phyloP scores from a whole-genome alignment of 1,140 invertebrate genomes.

The Andrena cerasifolii region DNA sequence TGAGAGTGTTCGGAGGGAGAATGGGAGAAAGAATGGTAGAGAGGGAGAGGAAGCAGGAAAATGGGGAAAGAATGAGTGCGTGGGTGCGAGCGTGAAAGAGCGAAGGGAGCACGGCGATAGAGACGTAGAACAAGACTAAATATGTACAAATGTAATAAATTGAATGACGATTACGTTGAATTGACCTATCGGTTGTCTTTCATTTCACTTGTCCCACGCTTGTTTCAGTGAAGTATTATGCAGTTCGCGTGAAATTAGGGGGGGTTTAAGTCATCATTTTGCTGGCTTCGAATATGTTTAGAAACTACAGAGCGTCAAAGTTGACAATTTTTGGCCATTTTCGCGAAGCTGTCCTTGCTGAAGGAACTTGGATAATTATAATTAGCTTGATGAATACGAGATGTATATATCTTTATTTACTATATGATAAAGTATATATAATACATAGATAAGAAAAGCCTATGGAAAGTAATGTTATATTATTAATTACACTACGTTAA shows the following conservation, averaged over 20 bases:
- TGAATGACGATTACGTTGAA: slow-evolving; percentile 77
- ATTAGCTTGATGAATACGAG: too few species aligned
- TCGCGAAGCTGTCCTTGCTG: too few species aligned
- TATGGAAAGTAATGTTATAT: slow-evolving; percentile 20
- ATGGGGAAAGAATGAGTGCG: slow-evolving; percentile 12
- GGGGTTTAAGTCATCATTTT: too few species aligned
- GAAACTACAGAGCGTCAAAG: too few species aligned
- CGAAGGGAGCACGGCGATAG: slow-evolving; percentile 43
- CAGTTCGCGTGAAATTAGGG: too few species aligned
- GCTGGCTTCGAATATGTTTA: too few species aligned
- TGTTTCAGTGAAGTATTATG: too few species aligned
- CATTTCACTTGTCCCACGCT: neutral
- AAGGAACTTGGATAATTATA: too few species aligned
- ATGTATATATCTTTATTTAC: slow-evolving; percentile 31
- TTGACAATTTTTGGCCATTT: too few species aligned
- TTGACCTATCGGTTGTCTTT: slow-evolving; percentile 25
- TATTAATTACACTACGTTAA: slow-evolving; percentile 14
- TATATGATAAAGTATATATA: slow-evolving; percentile 30
- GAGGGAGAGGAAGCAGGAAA: neutral
- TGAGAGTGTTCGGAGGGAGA: slow-evolving; percentile 1
- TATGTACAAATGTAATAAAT: slow-evolving; percentile 80
- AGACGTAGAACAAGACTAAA: slow-evolving; percentile 58
- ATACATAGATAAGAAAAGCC: slow-evolving; percentile 24
- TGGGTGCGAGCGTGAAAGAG: slow-evolving; percentile 10
- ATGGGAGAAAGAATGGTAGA: neutral